Conservation (phyloP, 1,140 invertebrate species). For the Uloborus diversus region DNA sequence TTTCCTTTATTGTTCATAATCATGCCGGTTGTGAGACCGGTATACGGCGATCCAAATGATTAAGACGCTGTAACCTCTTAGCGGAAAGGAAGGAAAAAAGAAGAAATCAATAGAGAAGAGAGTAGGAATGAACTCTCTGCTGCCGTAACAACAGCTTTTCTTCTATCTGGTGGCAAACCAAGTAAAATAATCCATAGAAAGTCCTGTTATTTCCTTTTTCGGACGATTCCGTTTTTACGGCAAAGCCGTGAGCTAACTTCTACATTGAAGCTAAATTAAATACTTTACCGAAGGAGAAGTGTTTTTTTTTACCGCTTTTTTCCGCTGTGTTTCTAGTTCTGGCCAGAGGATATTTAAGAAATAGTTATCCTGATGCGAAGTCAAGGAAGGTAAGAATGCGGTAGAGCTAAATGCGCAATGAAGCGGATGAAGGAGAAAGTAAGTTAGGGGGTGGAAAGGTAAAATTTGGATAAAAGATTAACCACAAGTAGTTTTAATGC, state of each 20-base stretch:
- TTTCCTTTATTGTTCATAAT: no score
- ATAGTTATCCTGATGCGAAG: no score
- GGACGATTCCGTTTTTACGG: slow-evolving; percentile 34
- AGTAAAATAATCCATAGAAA: slow-evolving; percentile 34
- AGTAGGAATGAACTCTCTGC: slow-evolving; percentile 43
- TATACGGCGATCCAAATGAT: slow-evolving; percentile 28
- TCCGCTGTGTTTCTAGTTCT: not conserved
- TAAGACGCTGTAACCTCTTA: not conserved
- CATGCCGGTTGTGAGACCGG: no score
- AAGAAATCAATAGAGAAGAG: slow-evolving; percentile 41
- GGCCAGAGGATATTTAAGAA: not conserved
- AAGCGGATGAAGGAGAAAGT: no score
- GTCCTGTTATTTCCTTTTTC: slow-evolving; percentile 29
- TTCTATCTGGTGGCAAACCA: not conserved
- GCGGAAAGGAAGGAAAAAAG: slow-evolving; percentile 5
- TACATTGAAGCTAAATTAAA: slow-evolving; percentile 26
- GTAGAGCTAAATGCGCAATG: no score
- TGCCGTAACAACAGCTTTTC: slow-evolving; percentile 18
- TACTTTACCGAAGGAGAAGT: slow-evolving; percentile 1
- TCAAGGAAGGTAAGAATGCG: no score
- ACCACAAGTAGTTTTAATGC: no score
- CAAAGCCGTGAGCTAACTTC: slow-evolving; percentile 40
- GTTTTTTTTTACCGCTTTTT: not conserved
- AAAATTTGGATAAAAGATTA: no score
- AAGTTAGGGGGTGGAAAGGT: no score